Base-by-base conservation (phyloP, 2,797 vertebrate species). In the Danionella dracula region DNA sequence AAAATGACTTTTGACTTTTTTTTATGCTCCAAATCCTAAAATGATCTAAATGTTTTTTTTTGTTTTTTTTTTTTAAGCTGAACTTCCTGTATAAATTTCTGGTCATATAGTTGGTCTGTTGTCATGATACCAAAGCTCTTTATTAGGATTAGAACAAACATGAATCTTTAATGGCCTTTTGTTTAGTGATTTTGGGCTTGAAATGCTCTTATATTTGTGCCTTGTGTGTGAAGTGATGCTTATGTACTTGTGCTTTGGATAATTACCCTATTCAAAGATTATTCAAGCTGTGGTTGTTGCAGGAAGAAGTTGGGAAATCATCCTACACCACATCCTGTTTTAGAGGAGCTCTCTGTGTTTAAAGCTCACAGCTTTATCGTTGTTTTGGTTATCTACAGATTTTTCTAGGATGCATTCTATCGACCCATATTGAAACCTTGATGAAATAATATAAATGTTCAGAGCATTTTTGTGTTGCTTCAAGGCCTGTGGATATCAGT, bases 351-450 rank as follows among this genome's bases (percentile, higher is more conserved):
- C 37, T 48, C 38, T 57, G 57, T 64, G 57, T 61, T n/a, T 35
- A 31, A 49, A 56, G 40, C 46, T 59, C 21, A 40, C 55, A 54
- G 48, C 45, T 51, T 48, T 61, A 57, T 46, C 20, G 50, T 68
- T 65, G 65, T 71, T 44, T 50, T 37, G 64, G 54, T 60, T 72
- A 65, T 74, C 75, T 63, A 51, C 67, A 71, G 69, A 57, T 56
- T 61, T 27, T 50, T 17, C 32, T 54, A 20, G 7, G 55, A 42
- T 74, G 9, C 19, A 38, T 49, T 23, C 40, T 59, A 44, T 54
- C 69, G 29, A 68, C 21, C 46, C 49, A 15, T 60, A 44, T 17
- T 40, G 20, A 59, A 13, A 21, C 46, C 16, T 64, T 67, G 4
- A 27, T 5, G 20, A 48, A 51, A 37, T 21, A 16, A 51, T 58